These are phyloP conservation scores for Nemotelus nigrinus DNA, from an alignment of 2,888 invertebrate species.

Conservation along the genomic window DNA sequence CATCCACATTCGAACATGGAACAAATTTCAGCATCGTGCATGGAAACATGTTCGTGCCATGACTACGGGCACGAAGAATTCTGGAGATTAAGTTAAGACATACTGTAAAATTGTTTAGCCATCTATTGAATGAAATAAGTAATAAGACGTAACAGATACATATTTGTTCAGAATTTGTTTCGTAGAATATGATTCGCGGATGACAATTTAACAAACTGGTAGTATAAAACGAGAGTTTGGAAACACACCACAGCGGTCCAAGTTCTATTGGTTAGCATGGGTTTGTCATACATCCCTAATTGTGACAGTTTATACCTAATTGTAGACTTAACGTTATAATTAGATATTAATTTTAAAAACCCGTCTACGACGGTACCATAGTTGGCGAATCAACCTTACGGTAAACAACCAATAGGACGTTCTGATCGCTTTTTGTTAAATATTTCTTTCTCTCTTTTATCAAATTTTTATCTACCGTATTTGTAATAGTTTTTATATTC, in stretches of 20 bases:
- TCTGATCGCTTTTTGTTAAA: conserved; percentile 44
- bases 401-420: conserved; percentile 16
- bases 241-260: conserved; percentile 39
- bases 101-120: background rate
- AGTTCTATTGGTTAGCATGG: conserved; percentile 28
- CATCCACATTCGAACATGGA: no score
- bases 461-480: conserved; percentile 4
- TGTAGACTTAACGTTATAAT: conserved; percentile 22
- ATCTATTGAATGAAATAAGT: conserved; percentile 21
- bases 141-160: background rate
- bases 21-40: no score
- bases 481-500: conserved; percentile 34
- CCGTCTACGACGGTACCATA: no score
- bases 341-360: background rate
- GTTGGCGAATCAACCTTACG: no score
- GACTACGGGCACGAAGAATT: no score
- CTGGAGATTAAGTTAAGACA: no score
- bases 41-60: no score
- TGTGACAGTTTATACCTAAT: conserved; percentile 29
- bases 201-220: background rate
- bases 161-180: background rate
- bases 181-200: background rate
- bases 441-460: conserved; percentile 9
- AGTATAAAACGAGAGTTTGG: background rate
- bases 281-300: conserved; percentile 45